phyloP scores from a whole-genome alignment of 2,888 invertebrate species.

The Azorinus chamasolen region DNA sequence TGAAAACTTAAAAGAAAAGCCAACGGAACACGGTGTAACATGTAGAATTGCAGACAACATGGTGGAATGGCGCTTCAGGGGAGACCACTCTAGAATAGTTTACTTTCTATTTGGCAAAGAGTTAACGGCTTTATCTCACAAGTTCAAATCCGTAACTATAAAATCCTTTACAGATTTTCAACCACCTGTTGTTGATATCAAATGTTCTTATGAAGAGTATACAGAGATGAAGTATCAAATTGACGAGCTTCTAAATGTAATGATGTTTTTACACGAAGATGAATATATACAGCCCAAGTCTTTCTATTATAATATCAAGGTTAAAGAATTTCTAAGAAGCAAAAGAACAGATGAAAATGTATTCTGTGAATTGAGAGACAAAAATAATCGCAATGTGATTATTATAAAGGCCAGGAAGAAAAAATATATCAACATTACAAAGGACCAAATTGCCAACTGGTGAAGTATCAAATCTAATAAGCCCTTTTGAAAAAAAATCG shows the following conservation, averaged over 20 bases:
- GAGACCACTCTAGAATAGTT: slow-evolving; percentile 31
- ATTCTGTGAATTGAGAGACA: slow-evolving; percentile 20
- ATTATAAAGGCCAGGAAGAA: slow-evolving; percentile 31
- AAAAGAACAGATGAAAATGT: slow-evolving; percentile 31
- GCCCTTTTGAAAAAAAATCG: too few species aligned
- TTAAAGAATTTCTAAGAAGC: slow-evolving; percentile 30
- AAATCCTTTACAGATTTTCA: slow-evolving; percentile 24
- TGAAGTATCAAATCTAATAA: not conserved
- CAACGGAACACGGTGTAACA: slow-evolving; percentile 9
- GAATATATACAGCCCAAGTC: slow-evolving; percentile 43
- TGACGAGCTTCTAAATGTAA: slow-evolving; percentile 40
- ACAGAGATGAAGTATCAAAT: slow-evolving; percentile 40
- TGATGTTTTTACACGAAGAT: slow-evolving; percentile 25
- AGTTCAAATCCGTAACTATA: slow-evolving; percentile 18
- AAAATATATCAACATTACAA: slow-evolving; percentile 23
- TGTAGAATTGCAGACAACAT: slow-evolving; percentile 26
- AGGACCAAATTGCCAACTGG: slow-evolving; percentile 41
- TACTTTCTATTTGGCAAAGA: slow-evolving; percentile 34
- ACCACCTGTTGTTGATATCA: slow-evolving; percentile 34
- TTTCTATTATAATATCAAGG: slow-evolving; percentile 43
- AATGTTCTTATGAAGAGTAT: slow-evolving; percentile 37
- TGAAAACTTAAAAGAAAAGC: slow-evolving; percentile 21
- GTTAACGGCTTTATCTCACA: slow-evolving; percentile 14
- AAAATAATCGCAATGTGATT: slow-evolving; percentile 37
- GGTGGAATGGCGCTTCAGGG: slow-evolving; percentile 38